Conservation (phyloP, 2,797 vertebrate genomes). For the Clamator glandarius region DNA sequence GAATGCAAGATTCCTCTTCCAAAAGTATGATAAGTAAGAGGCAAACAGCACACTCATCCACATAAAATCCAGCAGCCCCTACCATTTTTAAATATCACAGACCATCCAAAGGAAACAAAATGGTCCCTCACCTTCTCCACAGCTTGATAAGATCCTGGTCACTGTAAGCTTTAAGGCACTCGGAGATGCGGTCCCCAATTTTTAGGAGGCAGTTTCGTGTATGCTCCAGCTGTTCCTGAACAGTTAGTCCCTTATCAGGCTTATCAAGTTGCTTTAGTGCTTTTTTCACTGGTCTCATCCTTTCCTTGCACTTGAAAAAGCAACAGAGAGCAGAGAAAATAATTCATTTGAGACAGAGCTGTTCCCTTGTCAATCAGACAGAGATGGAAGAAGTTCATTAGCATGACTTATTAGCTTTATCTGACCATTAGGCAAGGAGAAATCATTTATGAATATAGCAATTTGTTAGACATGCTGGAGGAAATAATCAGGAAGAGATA, state of each 20-base stretch:
- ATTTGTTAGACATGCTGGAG: not conserved
- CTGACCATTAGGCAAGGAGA: constrained; percentile 12
- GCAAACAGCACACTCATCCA: not conserved
- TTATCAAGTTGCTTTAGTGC: constrained; percentile 98
- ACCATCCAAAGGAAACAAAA: not conserved
- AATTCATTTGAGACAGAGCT: not conserved
- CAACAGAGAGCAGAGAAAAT: not conserved
- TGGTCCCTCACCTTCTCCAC: constrained; percentile 88
- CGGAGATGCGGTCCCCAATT: constrained; percentile 97
- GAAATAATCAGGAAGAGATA: not conserved
- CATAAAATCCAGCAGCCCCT: not conserved
- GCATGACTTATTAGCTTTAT: not conserved
- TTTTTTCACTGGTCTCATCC: constrained; percentile 98
- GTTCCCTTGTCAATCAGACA: not conserved
- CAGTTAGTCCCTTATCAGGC: constrained; percentile 92
- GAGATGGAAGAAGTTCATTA: not conserved
- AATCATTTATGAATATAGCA: not conserved
- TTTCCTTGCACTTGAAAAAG: constrained; percentile 92
- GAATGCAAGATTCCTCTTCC: not conserved
- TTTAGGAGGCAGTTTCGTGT: constrained; percentile 95
- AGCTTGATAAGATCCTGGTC: constrained; percentile 93
- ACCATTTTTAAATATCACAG: not conserved
- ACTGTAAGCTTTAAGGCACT: constrained; percentile 97
- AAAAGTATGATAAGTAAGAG: not conserved
- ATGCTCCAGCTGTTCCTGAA: constrained; percentile 97